Percentiles rank a stretch among this genome's conserved stretches.
Conservation (phyloP, 2,113 vertebrate genomes). For the Scatophagus argus region DNA sequence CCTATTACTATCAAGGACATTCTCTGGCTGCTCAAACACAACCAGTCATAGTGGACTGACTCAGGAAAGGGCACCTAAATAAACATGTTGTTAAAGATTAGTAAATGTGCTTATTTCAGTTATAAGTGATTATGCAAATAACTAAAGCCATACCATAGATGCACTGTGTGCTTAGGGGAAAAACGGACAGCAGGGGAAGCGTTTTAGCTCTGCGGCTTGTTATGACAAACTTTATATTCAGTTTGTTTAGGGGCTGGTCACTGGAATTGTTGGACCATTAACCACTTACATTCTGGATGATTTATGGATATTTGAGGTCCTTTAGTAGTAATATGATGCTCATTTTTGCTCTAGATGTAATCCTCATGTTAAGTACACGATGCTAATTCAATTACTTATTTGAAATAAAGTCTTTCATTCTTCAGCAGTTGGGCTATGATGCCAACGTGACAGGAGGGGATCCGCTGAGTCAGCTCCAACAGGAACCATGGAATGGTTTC, state of each 20-base stretch:
- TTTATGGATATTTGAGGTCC: neutral
- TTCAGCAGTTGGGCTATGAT: conserved; percentile 56
- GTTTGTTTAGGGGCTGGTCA: neutral
- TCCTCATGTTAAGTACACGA: neutral
- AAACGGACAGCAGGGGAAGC: neutral
- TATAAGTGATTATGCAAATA: neutral
- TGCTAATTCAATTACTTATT: neutral
- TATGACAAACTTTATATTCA: neutral
- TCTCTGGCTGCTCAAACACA: conserved; percentile 38
- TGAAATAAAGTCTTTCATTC: conserved; percentile 18
- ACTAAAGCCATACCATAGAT: neutral
- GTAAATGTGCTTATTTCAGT: neutral
- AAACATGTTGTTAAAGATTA: conserved; percentile 7
- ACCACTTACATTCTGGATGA: conserved; percentile 15
- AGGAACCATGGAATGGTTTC: conserved; percentile 77
- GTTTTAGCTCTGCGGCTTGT: conserved; percentile 26
- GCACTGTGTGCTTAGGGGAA: neutral
- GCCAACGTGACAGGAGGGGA: conserved; percentile 77
- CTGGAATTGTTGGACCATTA: conserved; percentile 12
- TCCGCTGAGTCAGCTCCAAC: conserved; percentile 72
- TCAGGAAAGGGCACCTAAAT: neutral
- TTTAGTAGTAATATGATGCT: conserved; percentile 1
- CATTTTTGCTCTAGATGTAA: neutral
- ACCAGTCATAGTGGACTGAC: conserved; percentile 3
- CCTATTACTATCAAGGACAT: conserved; percentile 54